These are phyloP conservation scores for Chrysolina oricalcia DNA, from an alignment of 2,888 invertebrate species.

Conservation along the genomic window DNA sequence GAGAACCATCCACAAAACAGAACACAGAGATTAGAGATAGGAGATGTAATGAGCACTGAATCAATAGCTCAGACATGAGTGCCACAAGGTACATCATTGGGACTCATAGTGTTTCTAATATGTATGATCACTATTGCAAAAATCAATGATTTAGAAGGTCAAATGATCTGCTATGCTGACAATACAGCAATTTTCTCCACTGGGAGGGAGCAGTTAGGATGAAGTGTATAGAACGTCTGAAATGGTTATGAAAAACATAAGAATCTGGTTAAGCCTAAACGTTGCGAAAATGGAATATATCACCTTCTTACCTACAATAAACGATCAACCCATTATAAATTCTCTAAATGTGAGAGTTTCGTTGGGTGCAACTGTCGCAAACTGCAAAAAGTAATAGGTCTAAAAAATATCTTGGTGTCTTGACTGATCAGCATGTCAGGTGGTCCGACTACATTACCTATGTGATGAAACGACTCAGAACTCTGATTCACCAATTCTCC, in stretches of 20 bases:
- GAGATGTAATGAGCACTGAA: background rate
- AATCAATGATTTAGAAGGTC: background rate
- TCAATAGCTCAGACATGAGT: background rate
- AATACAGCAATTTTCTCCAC: background rate
- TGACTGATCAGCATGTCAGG: constrained; percentile 2
- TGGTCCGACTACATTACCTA: constrained; percentile 13
- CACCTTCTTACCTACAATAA: background rate
- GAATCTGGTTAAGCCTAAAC: too few species aligned
- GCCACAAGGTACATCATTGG: background rate
- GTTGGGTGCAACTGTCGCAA: too few species aligned
- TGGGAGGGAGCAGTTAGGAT: background rate
- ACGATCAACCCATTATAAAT: background rate
- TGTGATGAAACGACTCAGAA: background rate
- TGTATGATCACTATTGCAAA: background rate
- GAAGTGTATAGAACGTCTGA: background rate
- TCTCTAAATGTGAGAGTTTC: background rate
- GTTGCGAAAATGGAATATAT: background rate
- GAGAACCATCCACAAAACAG: too few species aligned
- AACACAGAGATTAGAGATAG: too few species aligned
- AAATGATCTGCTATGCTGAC: background rate
- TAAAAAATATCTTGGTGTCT: too few species aligned
- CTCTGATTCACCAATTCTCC: constrained; percentile 12
- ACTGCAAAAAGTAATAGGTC: too few species aligned
- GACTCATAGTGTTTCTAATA: background rate
- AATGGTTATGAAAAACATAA: too few species aligned